Percentiles rank a stretch among this genome's conserved stretches.
These are phyloP conservation scores for Aeoliscus strigatus DNA, from an alignment of 2,797 vertebrate species.

Conservation along the genomic window DNA sequence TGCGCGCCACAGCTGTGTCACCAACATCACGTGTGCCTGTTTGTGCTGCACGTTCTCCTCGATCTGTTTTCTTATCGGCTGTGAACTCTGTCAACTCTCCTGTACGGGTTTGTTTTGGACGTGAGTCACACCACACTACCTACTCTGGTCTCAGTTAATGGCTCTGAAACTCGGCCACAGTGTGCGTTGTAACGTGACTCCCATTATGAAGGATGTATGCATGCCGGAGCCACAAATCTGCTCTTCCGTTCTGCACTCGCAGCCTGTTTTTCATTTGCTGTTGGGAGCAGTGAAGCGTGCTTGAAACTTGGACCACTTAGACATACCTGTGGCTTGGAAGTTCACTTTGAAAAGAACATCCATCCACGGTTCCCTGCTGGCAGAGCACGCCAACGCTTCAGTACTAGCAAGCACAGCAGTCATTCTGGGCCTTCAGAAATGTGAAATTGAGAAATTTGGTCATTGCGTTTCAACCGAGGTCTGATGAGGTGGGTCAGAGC, in stretches of 20 bases:
- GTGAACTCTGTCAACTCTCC: conserved; percentile 46
- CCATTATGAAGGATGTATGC: conserved; percentile 36
- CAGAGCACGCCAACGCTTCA: conserved; percentile 16
- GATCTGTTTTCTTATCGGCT: conserved; percentile 25
- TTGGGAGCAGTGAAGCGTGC: conserved; percentile 51
- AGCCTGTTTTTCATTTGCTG: conserved; percentile 67
- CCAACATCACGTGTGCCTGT: conserved; percentile 69
- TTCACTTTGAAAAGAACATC: conserved; percentile 44
- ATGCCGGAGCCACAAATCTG: conserved; percentile 51
- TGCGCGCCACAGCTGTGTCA: conserved; percentile 58
- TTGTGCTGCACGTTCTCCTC: conserved; percentile 58
- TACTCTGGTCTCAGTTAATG: conserved; percentile 36
- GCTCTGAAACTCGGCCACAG: conserved; percentile 6
- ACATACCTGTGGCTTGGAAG: conserved; percentile 71
- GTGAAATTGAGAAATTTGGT: conserved; percentile 6
- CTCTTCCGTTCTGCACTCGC: conserved; percentile 48
- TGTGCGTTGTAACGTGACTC: conserved; percentile 42
- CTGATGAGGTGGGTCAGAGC: conserved; percentile 19
- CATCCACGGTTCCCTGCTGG: conserved; percentile 37
- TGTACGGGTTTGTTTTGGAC: conserved; percentile 44
- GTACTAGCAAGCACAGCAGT: conserved; percentile 27
- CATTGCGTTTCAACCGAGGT: conserved; percentile 21
- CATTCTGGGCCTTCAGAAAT: conserved; percentile 12
- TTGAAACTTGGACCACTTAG: conserved; percentile 54
- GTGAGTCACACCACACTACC: conserved; percentile 37